Evolutionary conservation across 2,888 invertebrate genomes (phyloP), one percentile per base, ranked within the genome.

Genomic region (Phaedon cochleariae): DNA sequence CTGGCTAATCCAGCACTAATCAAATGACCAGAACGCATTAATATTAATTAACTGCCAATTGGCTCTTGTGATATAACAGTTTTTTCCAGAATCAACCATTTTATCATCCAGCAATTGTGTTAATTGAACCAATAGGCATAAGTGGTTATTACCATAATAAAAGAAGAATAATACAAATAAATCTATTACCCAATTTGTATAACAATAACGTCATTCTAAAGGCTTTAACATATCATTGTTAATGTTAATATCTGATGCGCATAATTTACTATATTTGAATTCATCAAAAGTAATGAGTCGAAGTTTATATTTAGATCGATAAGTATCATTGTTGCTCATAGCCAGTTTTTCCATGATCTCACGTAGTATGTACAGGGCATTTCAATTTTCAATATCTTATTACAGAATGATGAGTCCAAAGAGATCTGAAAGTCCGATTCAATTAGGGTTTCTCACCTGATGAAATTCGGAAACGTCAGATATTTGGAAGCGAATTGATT

Each of bases 1-100:
- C 26, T 74, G 77, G 74, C 76, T 80, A 81, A 80, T 81, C 74
- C 76, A 68, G 75, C 73, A 76, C 79, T 80, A 81, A 81, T 80
- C 78, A 77, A 79, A 81, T 81, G 81, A 80, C 79, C 70, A 75
- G 74, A 75, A 73, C 55, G 70, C 76, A 75, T 77, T 77, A 76
- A 74, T 76, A 74, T 74, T 77, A 74, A 78, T 79, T 75, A 76
- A 77, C 76, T 72, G 71, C 69, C 74, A 74, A 75, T 78, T 76
- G 70, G 54, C 63, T 70, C 73, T 74, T 66, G 64, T 69, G 71
- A 68, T 69, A 68, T 62, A 72, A 71, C 66, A 59, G 59, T 72
- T 68, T 71, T 66, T 73, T 68, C 70, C 62, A 59, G 67, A 73
- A 74, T 75, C 74, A 76, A 76, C 75, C 73, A 73, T 74, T 74